Evolutionary conservation across 2,113 vertebrate genomes (phyloP).

Genomic region (Agapornis roseicollis): DNA sequence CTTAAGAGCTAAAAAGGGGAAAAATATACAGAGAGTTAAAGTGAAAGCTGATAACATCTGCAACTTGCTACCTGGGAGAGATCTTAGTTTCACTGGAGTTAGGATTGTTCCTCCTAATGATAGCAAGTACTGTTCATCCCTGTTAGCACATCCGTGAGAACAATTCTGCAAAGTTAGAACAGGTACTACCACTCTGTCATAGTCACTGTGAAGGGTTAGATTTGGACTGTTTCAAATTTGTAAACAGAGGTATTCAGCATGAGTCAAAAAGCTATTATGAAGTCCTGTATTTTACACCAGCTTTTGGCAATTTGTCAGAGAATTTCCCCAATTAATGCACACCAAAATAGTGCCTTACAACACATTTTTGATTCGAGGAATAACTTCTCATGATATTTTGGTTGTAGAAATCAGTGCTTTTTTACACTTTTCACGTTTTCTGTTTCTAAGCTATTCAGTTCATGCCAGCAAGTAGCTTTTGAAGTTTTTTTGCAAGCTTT

Average conservation of each 20-base stretch:
- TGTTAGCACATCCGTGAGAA: background rate
- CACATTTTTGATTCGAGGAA: background rate
- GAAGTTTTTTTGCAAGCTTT: background rate
- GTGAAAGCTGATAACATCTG: rapidly evolving
- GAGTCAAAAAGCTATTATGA: background rate
- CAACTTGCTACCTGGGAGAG: background rate
- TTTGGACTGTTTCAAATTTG: background rate
- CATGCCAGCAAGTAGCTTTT: background rate
- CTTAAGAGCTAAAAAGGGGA: background rate
- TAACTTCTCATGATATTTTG: background rate
- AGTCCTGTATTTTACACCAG: background rate
- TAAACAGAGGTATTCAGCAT: background rate
- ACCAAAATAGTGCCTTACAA: background rate
- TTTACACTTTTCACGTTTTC: background rate
- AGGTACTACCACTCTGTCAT: background rate
- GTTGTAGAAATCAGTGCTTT: background rate
- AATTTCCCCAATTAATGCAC: background rate
- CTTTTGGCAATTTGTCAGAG: background rate
- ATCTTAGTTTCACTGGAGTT: background rate
- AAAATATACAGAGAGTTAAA: background rate
- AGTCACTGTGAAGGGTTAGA: background rate
- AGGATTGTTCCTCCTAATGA: background rate
- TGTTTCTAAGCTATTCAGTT: background rate
- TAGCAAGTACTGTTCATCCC: background rate
- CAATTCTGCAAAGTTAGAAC: background rate